phyloP scores from a whole-genome alignment of 2,113 vertebrate genomes.

The Aix galericulata region DNA sequence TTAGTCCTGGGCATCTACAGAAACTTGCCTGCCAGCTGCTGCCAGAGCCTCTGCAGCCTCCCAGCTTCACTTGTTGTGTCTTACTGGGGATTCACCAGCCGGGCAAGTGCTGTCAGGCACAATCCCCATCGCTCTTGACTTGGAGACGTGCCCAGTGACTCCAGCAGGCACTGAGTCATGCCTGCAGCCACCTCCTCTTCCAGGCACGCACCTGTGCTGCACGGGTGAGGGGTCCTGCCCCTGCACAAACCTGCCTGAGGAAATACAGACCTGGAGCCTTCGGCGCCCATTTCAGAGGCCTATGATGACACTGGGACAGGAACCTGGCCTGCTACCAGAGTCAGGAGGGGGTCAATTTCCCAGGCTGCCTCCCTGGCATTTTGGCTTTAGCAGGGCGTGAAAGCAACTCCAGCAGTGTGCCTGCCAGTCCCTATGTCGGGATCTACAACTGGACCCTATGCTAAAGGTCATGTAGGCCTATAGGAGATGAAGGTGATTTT shows the following conservation, averaged over 20 bases:
- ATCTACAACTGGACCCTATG: background rate
- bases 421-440: fast-evolving
- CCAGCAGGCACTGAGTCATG: background rate
- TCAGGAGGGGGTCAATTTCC: background rate
- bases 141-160: background rate
- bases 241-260: background rate
- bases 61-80: background rate
- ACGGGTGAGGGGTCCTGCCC: background rate
- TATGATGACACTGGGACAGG: background rate
- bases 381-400: background rate
- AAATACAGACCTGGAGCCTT: fast-evolving
- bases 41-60: background rate
- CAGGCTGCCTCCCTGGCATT: background rate
- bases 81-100: background rate
- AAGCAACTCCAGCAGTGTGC: background rate
- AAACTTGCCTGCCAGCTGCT: background rate
- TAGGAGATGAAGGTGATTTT: background rate
- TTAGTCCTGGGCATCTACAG: background rate
- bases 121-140: background rate
- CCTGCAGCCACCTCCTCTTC: background rate
- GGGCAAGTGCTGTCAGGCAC: background rate
- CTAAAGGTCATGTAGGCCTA: background rate
- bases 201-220: background rate
- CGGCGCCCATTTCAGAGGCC: background rate
- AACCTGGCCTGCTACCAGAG: background rate